phyloP scores from a whole-genome alignment of 1,140 invertebrate genomes.

The Solen grandis region DNA sequence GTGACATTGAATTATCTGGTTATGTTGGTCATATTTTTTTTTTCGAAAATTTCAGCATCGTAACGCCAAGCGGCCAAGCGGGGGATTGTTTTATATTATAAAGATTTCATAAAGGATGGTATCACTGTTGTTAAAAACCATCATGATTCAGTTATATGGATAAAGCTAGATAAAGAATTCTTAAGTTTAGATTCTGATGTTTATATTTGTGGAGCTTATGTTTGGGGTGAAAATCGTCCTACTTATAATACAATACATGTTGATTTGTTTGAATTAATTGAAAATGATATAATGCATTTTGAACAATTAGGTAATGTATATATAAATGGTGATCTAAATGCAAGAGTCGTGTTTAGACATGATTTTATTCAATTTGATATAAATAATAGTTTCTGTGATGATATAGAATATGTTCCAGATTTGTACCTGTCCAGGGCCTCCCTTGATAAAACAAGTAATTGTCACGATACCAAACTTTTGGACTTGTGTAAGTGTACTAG shows the following conservation, averaged over 20 bases:
- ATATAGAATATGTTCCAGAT: not conserved
- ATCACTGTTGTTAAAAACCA: not conserved
- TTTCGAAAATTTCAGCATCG: constrained; percentile 19
- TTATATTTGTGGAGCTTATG: constrained; percentile 14
- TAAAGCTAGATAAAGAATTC: not conserved
- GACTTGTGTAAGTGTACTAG: not conserved
- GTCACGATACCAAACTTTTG: not conserved
- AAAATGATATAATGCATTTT: constrained; percentile 3
- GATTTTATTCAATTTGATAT: not conserved
- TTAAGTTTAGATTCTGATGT: not conserved
- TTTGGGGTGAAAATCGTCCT: constrained; percentile 1
- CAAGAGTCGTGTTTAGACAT: not conserved
- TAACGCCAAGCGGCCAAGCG: constrained; percentile 10
- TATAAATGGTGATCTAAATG: not conserved
- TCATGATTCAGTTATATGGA: constrained; percentile 6
- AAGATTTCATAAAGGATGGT: not conserved
- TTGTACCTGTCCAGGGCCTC: not conserved
- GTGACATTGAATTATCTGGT: not conserved
- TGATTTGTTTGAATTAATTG: constrained; percentile 18
- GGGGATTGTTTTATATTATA: constrained; percentile 9
- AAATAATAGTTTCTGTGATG: not conserved
- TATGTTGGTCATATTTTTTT: not conserved
- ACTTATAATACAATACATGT: not conserved
- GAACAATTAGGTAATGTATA: not conserved
- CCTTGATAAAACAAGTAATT: not conserved